Base-by-base conservation (phyloP, 2,888 invertebrate genomes). In the Yponomeuta cagnagella region DNA sequence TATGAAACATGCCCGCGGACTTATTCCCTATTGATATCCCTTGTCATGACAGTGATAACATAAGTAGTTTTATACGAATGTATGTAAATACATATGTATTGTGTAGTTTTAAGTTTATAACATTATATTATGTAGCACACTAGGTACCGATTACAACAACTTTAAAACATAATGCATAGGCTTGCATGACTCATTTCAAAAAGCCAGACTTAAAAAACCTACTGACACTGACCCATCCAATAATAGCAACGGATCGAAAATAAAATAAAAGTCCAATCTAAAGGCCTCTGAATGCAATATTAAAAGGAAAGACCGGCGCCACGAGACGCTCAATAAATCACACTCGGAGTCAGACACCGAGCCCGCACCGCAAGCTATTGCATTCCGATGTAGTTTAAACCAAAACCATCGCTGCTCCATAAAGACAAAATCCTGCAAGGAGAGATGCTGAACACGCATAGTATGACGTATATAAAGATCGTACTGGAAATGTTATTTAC, bases 291-390 rank as follows among this genome's bases (percentile, higher is more conserved):
- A 67, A 67, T 37, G 33, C 33, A 52, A 58, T 67, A 67, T 68
- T 66, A 63, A 58, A 68, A 71, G 48, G 33, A 63, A 65, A 75
- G 72, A 70, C 73, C 78, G 84, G 84, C 85, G 85, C 85, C 86
- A 82, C 76, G 77, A 77, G 74, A 75, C 78, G 76, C 74, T 73
- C 76, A 76, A 83, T 84, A 85, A 84, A 85, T 84, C 84, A 85
- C 79, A 76, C 75, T 52, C 71, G 65, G 48, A 33, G 66, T 43
- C 68, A 23, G 68, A 63, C 68, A 48, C 68, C 33, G 52, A 23
- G 58, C 66, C 67, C 63, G 52, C 43, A 58, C 31, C 71, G 63
- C 65, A 30, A 66, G 48, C n/a, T 66, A 71, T 71, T 58, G 71
- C 71, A 70, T 70, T 64, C 65, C 70, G 70, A 65, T 65, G 65